phyloP scores from a whole-genome alignment of 2,888 invertebrate species.

The Oligia fasciuncula region DNA sequence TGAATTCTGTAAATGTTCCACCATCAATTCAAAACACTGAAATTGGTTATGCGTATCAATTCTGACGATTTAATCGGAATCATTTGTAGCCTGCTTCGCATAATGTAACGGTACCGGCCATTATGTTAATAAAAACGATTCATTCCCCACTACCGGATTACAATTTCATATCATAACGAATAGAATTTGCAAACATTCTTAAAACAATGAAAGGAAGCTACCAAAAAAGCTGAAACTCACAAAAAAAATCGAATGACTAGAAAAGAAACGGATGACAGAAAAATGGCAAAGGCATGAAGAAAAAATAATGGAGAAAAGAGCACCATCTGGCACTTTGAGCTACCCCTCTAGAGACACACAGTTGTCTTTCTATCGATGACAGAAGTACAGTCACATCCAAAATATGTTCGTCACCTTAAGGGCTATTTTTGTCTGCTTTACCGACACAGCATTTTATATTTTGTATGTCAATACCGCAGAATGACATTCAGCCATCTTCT shows the following conservation, averaged over 20 bases:
- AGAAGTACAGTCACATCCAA: conserved; percentile 34
- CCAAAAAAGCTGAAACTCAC: conserved; percentile 9
- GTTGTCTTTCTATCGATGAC: conserved; percentile 51
- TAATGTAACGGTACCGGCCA: conserved; percentile 26
- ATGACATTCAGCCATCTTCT: background rate
- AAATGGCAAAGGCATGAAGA: conserved; percentile 38
- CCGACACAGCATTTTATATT: background rate
- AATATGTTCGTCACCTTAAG: conserved; percentile 7
- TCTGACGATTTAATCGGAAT: background rate
- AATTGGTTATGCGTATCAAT: background rate
- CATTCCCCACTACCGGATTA: conserved; percentile 41
- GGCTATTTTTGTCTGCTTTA: conserved; percentile 1
- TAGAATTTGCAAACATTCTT: conserved; percentile 21
- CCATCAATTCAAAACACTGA: background rate
- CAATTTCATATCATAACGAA: conserved; percentile 16
- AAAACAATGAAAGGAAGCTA: conserved; percentile 35
- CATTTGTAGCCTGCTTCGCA: background rate
- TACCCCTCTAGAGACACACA: conserved; percentile 67
- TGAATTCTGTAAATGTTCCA: background rate
- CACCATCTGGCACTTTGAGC: conserved; percentile 56
- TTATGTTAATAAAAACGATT: conserved; percentile 23
- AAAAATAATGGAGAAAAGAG: conserved; percentile 49
- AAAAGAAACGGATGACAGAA: conserved; percentile 32
- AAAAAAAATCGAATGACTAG: conserved; percentile 21
- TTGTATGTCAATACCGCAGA: background rate